Percentiles rank a stretch among this genome's conserved stretches.
Conservation (phyloP, 2,113 vertebrate species). For the Potamarius usumacintae region DNA sequence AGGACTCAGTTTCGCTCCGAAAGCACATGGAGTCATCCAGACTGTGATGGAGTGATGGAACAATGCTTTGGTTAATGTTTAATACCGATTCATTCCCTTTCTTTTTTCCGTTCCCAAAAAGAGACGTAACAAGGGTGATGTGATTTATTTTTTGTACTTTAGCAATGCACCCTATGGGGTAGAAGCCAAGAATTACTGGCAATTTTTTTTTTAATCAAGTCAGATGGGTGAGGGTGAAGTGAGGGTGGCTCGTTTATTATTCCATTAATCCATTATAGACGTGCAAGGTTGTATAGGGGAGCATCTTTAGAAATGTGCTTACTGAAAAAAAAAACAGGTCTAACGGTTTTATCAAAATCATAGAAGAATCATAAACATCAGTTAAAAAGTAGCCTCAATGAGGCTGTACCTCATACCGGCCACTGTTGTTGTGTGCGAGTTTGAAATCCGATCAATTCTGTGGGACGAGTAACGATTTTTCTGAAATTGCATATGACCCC, state of each 20-base stretch:
- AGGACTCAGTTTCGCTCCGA: background rate
- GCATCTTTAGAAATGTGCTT: constrained; percentile 1
- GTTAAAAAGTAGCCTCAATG: background rate
- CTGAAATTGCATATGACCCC: no score
- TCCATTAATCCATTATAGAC: constrained; percentile 40
- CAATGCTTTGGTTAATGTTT: background rate
- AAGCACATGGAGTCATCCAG: background rate
- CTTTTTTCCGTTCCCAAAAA: constrained; percentile 15
- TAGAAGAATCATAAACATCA: background rate
- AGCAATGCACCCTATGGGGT: constrained; percentile 31
- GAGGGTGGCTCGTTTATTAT: constrained; percentile 41
- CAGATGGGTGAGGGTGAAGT: constrained; percentile 43
- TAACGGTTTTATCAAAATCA: background rate
- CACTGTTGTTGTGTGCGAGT: no score
- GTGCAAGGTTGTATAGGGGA: background rate
- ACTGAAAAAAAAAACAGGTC: background rate
- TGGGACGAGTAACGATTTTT: no score
- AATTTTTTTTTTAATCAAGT: constrained; percentile 53
- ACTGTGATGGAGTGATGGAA: background rate
- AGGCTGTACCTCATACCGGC: no score
- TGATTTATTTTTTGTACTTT: constrained; percentile 57
- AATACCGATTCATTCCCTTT: background rate
- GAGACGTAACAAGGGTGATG: constrained; percentile 32
- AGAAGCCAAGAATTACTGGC: constrained; percentile 53
- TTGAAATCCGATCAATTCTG: no score